phyloP scores from a whole-genome alignment of 2,797 vertebrate species.

The Falco columbarius region DNA sequence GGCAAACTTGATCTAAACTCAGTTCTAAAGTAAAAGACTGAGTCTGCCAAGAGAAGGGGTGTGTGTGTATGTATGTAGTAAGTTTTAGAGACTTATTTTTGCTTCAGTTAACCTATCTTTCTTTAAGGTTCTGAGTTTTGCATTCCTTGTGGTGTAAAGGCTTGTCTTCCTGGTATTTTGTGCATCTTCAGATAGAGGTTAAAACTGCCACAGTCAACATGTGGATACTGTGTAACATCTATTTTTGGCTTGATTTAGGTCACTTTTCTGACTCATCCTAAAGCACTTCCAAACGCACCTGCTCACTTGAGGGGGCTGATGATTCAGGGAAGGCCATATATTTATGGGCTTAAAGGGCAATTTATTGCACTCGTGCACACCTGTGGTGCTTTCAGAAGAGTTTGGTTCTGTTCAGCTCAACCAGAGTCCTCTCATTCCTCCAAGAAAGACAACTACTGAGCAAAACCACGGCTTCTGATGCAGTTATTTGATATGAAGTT shows the following conservation, averaged over 20 bases:
- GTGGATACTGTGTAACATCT: background rate
- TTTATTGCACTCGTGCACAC: background rate
- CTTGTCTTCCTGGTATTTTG: background rate
- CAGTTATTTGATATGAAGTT: background rate
- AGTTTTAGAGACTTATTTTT: background rate
- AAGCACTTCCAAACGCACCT: background rate
- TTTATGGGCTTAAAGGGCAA: background rate
- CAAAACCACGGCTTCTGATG: background rate
- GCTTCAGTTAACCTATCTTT: background rate
- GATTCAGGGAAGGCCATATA: background rate
- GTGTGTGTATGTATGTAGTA: fast-evolving
- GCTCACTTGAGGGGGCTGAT: background rate
- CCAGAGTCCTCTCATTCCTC: background rate
- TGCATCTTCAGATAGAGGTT: background rate
- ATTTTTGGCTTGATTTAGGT: background rate
- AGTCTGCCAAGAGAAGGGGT: background rate
- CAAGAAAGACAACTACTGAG: background rate
- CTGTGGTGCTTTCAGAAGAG: background rate
- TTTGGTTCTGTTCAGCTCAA: background rate
- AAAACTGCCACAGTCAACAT: background rate
- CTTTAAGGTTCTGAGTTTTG: background rate
- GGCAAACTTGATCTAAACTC: background rate
- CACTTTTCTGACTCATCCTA: background rate
- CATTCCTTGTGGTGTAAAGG: fast-evolving
- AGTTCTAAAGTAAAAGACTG: background rate